phyloP scores from a whole-genome alignment of 2,113 vertebrate genomes.

The Catharus bicknelli region DNA sequence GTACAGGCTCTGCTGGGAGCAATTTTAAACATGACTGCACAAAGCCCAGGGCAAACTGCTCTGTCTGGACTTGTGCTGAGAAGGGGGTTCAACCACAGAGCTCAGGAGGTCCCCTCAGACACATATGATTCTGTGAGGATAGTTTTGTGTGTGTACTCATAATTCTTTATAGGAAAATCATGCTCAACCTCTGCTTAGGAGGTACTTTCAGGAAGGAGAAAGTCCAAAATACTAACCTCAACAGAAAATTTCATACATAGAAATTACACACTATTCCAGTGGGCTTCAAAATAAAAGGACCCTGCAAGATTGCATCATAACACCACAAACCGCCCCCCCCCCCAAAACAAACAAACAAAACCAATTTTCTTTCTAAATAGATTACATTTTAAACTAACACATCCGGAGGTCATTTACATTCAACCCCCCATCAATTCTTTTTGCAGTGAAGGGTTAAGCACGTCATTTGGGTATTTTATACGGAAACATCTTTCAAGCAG shows the following conservation, averaged over 20 bases:
- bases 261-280: neutral
- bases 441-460: neutral
- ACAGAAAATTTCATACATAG: neutral
- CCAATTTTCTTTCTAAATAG: neutral
- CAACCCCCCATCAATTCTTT: neutral
- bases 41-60: neutral
- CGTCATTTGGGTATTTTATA: neutral
- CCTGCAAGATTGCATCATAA: neutral
- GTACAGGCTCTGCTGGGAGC: neutral
- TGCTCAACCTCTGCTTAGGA: neutral
- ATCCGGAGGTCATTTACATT: neutral
- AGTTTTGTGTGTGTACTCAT: neutral
- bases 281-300: neutral
- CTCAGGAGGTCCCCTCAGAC: neutral
- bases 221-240: neutral
- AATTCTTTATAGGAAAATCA: neutral
- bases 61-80: neutral
- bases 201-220: neutral
- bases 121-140: neutral
- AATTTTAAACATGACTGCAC: neutral
- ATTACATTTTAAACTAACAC: neutral
- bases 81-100: neutral
- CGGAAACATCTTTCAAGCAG: neutral
- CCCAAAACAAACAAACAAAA: no score
- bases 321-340: no score